A percentile compares a stretch with the other conserved stretches of the same genome.
Evolutionary conservation across 2,888 invertebrate species (phyloP).

Genomic region (Periphyllus acericola): DNA sequence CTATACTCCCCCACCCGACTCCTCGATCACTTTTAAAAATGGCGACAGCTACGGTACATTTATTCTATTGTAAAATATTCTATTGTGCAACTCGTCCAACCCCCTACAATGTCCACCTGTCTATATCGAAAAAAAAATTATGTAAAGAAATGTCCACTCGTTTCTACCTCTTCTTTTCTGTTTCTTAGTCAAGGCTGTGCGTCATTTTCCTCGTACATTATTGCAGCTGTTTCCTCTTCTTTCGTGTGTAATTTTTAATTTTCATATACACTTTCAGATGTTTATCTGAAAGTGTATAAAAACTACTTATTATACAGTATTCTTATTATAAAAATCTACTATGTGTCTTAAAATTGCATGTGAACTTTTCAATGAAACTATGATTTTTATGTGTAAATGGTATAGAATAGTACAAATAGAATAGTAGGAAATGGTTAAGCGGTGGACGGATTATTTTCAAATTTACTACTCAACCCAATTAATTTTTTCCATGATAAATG

Average conservation of each 20-base stretch:
- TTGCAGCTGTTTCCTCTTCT: constrained; percentile 23
- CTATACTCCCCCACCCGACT: background rate
- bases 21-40: constrained; percentile 30
- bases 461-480: too few species aligned
- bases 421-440: too few species aligned
- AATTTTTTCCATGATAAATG: too few species aligned
- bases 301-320: background rate
- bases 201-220: background rate
- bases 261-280: background rate
- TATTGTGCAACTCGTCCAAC: constrained; percentile 17
- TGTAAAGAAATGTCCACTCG: constrained; percentile 29
- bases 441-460: too few species aligned
- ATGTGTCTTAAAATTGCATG: too few species aligned
- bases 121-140: background rate
- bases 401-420: too few species aligned
- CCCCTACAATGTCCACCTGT: constrained; percentile 26
- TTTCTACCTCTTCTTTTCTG: background rate
- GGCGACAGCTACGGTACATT: constrained; percentile 34
- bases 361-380: too few species aligned
- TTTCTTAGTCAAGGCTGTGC: constrained; percentile 35
- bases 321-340: too few species aligned
- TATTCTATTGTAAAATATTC: constrained; percentile 22
- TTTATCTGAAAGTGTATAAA: background rate
- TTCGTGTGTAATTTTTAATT: background rate
- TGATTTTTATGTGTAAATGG: too few species aligned